Evolutionary conservation across 2,113 vertebrate genomes (phyloP).

Genomic region (Brachionichthys hirsutus): DNA sequence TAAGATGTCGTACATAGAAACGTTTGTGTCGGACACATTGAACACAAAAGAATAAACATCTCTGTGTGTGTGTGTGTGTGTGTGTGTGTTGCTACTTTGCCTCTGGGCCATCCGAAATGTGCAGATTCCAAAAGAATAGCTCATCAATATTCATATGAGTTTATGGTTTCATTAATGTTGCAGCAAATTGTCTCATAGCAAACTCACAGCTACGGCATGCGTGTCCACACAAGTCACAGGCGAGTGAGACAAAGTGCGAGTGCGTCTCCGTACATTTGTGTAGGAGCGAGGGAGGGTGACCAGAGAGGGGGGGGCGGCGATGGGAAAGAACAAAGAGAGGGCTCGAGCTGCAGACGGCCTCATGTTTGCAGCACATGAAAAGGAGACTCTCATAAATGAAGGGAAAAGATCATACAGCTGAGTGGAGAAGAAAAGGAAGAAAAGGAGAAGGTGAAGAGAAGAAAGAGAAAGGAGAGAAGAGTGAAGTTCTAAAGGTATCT

Average conservation of each 20-base stretch:
- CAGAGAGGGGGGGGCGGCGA: constrained; percentile 28
- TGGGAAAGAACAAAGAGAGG: constrained; percentile 52
- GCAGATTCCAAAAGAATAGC: constrained; percentile 71
- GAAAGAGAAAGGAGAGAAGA: constrained; percentile 21
- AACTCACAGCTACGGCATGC: constrained; percentile 61
- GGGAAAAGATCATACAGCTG: constrained; percentile 38
- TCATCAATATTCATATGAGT: constrained; percentile 79
- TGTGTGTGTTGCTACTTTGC: constrained; percentile 53
- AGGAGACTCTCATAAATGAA: constrained; percentile 44
- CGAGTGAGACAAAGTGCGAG: constrained; percentile 11
- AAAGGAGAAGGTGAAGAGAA: constrained; percentile 42
- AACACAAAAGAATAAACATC: constrained; percentile 1
- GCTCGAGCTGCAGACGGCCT: constrained; percentile 50
- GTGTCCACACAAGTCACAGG: constrained; percentile 49
- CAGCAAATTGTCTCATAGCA: constrained; percentile 75
- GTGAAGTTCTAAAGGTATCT: constrained; percentile 63
- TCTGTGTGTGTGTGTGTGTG: constrained; percentile 5
- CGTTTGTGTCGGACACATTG: neutral
- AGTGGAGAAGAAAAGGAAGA: constrained; percentile 21
- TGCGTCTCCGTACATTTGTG: neutral
- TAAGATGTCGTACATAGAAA: neutral
- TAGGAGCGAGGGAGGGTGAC: constrained; percentile 11
- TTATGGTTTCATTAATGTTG: constrained; percentile 77
- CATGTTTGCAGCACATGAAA: constrained; percentile 59
- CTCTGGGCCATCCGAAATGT: constrained; percentile 66